Evolutionary conservation across 2,888 invertebrate genomes (phyloP).

Genomic region (Hartigia nigra): DNA sequence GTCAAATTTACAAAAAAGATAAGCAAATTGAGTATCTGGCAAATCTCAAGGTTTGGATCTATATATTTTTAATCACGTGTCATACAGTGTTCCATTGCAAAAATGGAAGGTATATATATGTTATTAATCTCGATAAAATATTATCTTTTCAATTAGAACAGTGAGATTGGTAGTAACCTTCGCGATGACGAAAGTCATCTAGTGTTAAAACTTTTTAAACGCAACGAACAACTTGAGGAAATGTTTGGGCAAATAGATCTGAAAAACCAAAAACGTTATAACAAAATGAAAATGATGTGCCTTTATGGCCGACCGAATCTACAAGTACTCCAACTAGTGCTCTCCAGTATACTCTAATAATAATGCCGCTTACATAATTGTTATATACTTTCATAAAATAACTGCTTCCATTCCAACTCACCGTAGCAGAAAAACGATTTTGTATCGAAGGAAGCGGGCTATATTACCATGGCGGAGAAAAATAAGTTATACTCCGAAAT

Average conservation of each 20-base stretch:
- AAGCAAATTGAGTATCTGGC: constrained; percentile 45
- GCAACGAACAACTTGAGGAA: constrained; percentile 29
- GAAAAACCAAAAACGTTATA: constrained; percentile 26
- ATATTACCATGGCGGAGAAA: not conserved
- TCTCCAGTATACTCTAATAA: not conserved
- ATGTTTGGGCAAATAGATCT: constrained; percentile 25
- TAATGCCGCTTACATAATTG: not conserved
- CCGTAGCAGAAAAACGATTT: not conserved
- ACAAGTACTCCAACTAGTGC: constrained; percentile 17
- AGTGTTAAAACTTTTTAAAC: constrained; percentile 27
- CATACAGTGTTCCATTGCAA: not conserved
- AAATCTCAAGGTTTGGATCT: not conserved
- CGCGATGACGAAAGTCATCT: constrained; percentile 20
- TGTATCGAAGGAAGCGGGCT: not conserved
- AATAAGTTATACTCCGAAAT: not conserved
- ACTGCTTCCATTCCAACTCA: not conserved
- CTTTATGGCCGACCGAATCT: constrained; percentile 25
- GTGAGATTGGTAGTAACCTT: constrained; percentile 21
- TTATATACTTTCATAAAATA: not conserved
- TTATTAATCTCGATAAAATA: not conserved
- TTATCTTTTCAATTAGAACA: constrained; percentile 8
- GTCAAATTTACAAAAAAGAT: constrained; percentile 48
- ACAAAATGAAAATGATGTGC: constrained; percentile 27
- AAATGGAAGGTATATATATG: not conserved
- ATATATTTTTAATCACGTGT: not conserved